phyloP scores from a whole-genome alignment of 2,113 vertebrate species.

The Pelusios castaneus region DNA sequence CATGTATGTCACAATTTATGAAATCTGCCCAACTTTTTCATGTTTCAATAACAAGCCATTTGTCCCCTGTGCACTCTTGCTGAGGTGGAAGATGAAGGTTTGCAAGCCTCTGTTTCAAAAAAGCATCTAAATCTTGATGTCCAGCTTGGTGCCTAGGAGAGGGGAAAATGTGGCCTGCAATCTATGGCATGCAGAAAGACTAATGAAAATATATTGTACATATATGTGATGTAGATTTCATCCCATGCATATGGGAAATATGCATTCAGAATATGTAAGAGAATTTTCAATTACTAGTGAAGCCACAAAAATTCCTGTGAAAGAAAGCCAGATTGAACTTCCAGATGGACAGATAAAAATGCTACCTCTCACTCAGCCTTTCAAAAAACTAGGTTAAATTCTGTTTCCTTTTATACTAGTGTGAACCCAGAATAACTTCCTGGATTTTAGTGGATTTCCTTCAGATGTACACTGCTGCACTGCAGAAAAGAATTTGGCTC shows the following conservation, averaged over 20 bases:
- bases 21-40: too few species aligned
- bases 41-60: too few species aligned
- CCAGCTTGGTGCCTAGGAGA: neutral
- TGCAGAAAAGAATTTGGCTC: neutral
- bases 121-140: too few species aligned
- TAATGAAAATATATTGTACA: neutral
- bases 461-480: neutral
- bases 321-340: too few species aligned
- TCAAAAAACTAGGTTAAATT: neutral
- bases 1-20: too few species aligned
- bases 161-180: neutral
- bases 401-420: neutral
- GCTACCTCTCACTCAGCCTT: neutral
- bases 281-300: too few species aligned
- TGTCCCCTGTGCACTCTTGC: too few species aligned
- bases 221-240: neutral
- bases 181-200: too few species aligned
- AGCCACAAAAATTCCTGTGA: too few species aligned
- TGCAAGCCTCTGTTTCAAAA: too few species aligned
- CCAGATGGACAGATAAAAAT: neutral
- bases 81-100: too few species aligned
- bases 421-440: neutral
- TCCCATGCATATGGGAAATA: neutral
- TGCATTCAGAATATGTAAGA: too few species aligned
- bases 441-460: neutral